Conservation (phyloP, 2,113 vertebrate genomes). For the Ancistrus triradiatus region DNA sequence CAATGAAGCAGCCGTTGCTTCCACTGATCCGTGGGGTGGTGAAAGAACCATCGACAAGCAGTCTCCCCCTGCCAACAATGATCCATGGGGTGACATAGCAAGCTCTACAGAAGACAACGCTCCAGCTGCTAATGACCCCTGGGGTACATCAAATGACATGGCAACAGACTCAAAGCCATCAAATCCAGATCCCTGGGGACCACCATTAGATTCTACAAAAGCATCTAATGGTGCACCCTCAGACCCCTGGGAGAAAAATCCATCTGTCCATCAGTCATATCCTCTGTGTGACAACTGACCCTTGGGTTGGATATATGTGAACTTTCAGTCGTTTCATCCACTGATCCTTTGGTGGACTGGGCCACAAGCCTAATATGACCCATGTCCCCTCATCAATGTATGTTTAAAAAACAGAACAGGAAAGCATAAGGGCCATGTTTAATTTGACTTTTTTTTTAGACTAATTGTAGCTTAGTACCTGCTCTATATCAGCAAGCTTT, state of each 20-base stretch:
- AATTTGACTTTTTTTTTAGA: too few relatives aligned
- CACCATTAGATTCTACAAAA: slow-evolving; percentile 20
- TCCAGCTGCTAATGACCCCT: slow-evolving; percentile 21
- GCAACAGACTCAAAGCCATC: slow-evolving; percentile 7
- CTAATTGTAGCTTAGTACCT: too few relatives aligned
- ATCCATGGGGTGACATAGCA: slow-evolving; percentile 55
- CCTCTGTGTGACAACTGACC: slow-evolving; percentile 54
- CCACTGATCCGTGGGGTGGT: slow-evolving; percentile 36
- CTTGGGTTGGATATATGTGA: slow-evolving; percentile 56
- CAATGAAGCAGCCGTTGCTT: background rate
- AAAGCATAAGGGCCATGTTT: too few relatives aligned
- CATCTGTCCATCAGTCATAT: slow-evolving; percentile 48
- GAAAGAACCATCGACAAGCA: slow-evolving; percentile 1
- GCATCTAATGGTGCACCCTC: slow-evolving; percentile 8
- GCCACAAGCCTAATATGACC: slow-evolving; percentile 57
- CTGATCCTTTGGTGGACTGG: slow-evolving; percentile 60
- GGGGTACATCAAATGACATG: slow-evolving; percentile 56
- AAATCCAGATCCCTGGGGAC: slow-evolving; percentile 31
- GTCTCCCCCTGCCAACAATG: slow-evolving; percentile 58
- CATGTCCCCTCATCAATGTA: too few relatives aligned
- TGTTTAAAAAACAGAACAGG: too few relatives aligned
- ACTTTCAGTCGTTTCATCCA: slow-evolving; percentile 27
- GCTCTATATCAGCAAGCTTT: too few relatives aligned
- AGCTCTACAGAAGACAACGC: slow-evolving; percentile 33
- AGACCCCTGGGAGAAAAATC: slow-evolving; percentile 50